Percentiles rank a stretch among this genome's conserved stretches.
Conservation (phyloP, 2,113 vertebrate genomes). For the Hydrolagus affinis region DNA sequence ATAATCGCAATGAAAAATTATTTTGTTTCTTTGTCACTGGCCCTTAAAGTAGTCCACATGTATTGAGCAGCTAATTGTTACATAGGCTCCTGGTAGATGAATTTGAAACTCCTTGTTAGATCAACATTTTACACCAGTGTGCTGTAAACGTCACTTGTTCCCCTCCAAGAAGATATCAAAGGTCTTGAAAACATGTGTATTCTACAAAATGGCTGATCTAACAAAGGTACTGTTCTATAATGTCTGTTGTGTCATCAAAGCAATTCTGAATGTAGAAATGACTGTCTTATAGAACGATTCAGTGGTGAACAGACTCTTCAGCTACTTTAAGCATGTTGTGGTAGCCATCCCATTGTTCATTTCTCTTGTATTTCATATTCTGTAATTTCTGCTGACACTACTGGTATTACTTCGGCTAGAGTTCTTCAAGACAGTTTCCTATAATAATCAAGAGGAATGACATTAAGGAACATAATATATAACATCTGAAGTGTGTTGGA, state of each 20-base stretch:
- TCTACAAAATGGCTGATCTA: neutral
- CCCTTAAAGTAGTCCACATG: neutral
- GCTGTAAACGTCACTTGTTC: neutral
- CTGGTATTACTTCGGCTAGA: slow-evolving; percentile 5
- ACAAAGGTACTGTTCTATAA: neutral
- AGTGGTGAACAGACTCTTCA: neutral
- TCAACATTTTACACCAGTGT: neutral
- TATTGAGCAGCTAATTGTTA: too few relatives aligned
- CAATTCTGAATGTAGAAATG: neutral
- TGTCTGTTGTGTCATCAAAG: neutral
- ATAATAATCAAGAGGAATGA: neutral
- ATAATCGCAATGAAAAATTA: neutral
- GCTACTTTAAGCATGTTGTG: neutral
- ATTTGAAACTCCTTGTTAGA: neutral
- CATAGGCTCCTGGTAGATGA: neutral
- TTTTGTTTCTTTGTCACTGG: neutral
- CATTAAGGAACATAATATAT: neutral
- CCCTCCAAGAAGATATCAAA: neutral
- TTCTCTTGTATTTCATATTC: neutral
- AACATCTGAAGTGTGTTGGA: too few relatives aligned
- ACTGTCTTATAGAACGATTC: too few relatives aligned
- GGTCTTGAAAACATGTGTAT: too few relatives aligned
- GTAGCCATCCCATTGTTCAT: neutral
- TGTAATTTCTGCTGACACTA: neutral
- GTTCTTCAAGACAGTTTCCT: slow-evolving; percentile 11